phyloP scores from a whole-genome alignment of 2,797 vertebrate genomes.

The Austrolebias charrua region DNA sequence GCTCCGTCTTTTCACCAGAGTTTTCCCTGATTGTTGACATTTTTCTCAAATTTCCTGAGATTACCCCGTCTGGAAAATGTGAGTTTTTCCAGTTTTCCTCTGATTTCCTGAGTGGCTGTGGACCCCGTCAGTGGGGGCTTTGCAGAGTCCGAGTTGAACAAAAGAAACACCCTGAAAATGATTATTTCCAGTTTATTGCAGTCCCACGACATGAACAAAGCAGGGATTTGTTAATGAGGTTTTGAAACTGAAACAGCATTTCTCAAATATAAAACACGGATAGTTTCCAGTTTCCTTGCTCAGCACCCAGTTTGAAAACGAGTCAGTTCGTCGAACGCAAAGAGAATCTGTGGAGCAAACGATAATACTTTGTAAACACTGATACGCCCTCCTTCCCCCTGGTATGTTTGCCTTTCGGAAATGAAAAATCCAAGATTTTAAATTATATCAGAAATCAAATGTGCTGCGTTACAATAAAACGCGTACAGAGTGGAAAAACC shows the following conservation, averaged over 20 bases:
- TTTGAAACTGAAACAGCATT: slow-evolving; percentile 39
- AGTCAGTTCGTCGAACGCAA: slow-evolving; percentile 37
- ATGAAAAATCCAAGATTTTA: slow-evolving; percentile 28
- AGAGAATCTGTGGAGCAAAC: slow-evolving; percentile 39
- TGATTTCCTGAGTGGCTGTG: too few relatives aligned
- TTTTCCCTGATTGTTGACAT: too few relatives aligned
- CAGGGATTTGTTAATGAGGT: slow-evolving; percentile 44
- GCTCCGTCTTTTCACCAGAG: too few relatives aligned
- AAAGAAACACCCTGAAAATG: slow-evolving; percentile 19
- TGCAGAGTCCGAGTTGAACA: too few relatives aligned
- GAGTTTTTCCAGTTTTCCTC: too few relatives aligned
- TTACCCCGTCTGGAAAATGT: too few relatives aligned
- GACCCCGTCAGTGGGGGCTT: too few relatives aligned
- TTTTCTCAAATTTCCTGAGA: too few relatives aligned
- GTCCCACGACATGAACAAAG: slow-evolving; percentile 58
- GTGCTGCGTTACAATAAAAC: slow-evolving; percentile 11
- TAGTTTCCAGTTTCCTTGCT: slow-evolving; percentile 58
- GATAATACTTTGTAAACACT: slow-evolving; percentile 73
- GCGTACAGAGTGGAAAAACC: neutral
- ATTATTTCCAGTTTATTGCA: slow-evolving; percentile 80
- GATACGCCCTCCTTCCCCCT: slow-evolving; percentile 13
- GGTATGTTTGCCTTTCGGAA: slow-evolving; percentile 23
- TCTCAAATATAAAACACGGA: slow-evolving; percentile 52
- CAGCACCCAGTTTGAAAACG: slow-evolving; percentile 47
- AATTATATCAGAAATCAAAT: slow-evolving; percentile 21